Base-by-base conservation (phyloP, 2,113 vertebrate genomes). In the Stictonetta naevosa region DNA sequence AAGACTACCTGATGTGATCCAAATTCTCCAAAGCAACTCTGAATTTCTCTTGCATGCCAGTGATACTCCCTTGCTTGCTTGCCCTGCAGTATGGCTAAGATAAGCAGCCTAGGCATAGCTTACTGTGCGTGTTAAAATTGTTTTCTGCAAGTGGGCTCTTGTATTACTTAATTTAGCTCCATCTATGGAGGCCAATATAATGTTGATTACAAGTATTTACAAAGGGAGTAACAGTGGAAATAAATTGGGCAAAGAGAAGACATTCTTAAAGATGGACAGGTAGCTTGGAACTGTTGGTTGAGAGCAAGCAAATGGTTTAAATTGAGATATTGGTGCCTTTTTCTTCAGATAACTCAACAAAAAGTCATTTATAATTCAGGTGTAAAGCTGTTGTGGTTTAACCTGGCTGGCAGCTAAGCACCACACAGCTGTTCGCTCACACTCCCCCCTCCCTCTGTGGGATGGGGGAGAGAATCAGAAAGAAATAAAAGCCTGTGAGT, bases 121-220 rank as follows among this genome's bases (percentile, higher is more conserved):
- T 48, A 40, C 0, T 3, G 29, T 52, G 53, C 8, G 0, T 16
- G 7, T 55, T 63, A 16, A 38, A 58, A n/a, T n/a, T n/a, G 13
- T 36, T 82, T 92, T 63, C 38, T 85, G 53, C 28, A 50, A 46
- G 6, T 4, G 60, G 10, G 1, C 14, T 36, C 13, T 53, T 29
- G 36, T 38, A 3, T 68, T 56, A 42, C 11, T 59, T 64, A 36
- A 29, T 33, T 0, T 0, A 26, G 9, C 25, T 69, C 55, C 0
- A 0, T 36, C 5, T 4, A 0, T 63, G 52, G 38, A 59, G 13
- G 13, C 10, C 59, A 36, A 5, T n/a, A 0, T 63, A 6, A 11
- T 75, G 18, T 56, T 50, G 66, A 16, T 69, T 46, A 23, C 3
- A 20, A 48, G 26, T 53, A 31, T 59, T 56, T 62, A 4, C 36